A percentile compares a stretch with the other conserved stretches of the same genome.
Conservation (phyloP, 2,888 invertebrate species). For the Eulithis testata region DNA sequence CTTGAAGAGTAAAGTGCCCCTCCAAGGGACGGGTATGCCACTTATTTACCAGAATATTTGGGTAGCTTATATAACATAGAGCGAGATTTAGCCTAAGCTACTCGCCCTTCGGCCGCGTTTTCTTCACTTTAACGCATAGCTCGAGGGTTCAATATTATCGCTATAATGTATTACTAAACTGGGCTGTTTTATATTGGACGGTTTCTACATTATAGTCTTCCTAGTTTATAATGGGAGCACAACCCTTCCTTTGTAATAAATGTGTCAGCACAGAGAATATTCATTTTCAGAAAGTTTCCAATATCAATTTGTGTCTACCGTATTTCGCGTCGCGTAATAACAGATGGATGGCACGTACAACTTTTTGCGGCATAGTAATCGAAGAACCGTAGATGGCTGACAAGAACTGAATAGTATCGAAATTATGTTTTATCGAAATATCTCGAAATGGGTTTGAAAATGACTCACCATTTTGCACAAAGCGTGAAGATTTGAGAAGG, state of each 20-base stretch:
- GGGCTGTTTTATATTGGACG: too few relatives aligned
- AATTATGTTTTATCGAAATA: slow-evolving; percentile 2
- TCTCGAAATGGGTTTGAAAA: slow-evolving; percentile 8
- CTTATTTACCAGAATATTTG: slow-evolving; percentile 7
- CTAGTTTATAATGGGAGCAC: neutral
- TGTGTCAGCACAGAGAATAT: neutral
- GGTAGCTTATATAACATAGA: neutral
- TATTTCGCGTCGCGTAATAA: slow-evolving; percentile 13
- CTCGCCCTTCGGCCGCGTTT: too few relatives aligned
- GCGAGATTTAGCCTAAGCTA: neutral
- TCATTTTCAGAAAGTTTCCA: slow-evolving; percentile 10
- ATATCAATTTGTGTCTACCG: slow-evolving; percentile 25
- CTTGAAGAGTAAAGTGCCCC: slow-evolving; percentile 6
- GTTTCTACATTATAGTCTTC: too few relatives aligned
- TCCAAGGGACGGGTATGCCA: slow-evolving; percentile 11
- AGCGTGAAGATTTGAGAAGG: neutral
- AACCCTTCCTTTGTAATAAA: neutral
- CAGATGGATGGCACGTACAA: slow-evolving; percentile 29
- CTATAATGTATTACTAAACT: too few relatives aligned
- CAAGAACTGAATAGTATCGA: slow-evolving; percentile 18
- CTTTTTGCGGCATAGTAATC: slow-evolving; percentile 33
- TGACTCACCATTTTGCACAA: neutral
- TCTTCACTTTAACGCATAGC: too few relatives aligned
- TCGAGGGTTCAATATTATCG: too few relatives aligned
- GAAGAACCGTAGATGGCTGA: slow-evolving; percentile 20